phyloP scores from a whole-genome alignment of 2,888 invertebrate species.

The Halocaridina rubra region DNA sequence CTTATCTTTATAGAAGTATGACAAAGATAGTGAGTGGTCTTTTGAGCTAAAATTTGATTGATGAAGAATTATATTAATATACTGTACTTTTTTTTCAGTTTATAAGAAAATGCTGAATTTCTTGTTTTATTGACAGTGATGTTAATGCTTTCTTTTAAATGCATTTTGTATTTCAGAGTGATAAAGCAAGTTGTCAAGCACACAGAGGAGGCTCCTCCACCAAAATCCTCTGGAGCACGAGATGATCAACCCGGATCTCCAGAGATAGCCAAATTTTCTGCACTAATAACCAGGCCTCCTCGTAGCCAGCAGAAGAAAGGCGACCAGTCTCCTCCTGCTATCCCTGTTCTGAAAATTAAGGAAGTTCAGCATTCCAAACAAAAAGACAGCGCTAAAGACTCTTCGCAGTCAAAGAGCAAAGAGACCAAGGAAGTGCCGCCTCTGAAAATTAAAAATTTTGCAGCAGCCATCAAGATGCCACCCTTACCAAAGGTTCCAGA shows the following conservation, averaged over 20 bases:
- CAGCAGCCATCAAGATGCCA: background rate
- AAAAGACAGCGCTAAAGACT: slow-evolving; percentile 20
- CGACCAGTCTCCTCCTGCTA: slow-evolving; percentile 34
- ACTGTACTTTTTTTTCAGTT: no score
- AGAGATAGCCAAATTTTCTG: slow-evolving; percentile 59
- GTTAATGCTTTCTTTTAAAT: no score
- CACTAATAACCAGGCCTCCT: slow-evolving; percentile 59
- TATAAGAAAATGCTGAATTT: no score
- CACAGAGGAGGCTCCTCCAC: background rate
- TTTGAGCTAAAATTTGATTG: no score
- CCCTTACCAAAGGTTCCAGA: slow-evolving; percentile 18
- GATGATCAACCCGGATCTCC: slow-evolving; percentile 60
- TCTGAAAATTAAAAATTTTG: slow-evolving; percentile 49
- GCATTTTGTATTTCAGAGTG: slow-evolving; percentile 25
- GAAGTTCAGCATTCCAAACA: slow-evolving; percentile 39
- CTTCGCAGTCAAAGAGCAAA: slow-evolving; percentile 15
- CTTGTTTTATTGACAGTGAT: no score
- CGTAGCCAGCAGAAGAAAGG: slow-evolving; percentile 47
- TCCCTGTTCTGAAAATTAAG: slow-evolving; percentile 47
- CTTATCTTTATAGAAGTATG: no score
- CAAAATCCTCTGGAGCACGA: slow-evolving; percentile 11
- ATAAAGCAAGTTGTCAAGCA: slow-evolving; percentile 52
- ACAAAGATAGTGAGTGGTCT: no score
- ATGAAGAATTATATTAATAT: no score
- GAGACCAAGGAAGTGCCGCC: slow-evolving; percentile 52